A percentile compares a stretch with the other conserved stretches of the same genome.
These are phyloP conservation scores for Drosophila prosaltans DNA, from an alignment of 1,140 invertebrate species.

Conservation along the genomic window DNA sequence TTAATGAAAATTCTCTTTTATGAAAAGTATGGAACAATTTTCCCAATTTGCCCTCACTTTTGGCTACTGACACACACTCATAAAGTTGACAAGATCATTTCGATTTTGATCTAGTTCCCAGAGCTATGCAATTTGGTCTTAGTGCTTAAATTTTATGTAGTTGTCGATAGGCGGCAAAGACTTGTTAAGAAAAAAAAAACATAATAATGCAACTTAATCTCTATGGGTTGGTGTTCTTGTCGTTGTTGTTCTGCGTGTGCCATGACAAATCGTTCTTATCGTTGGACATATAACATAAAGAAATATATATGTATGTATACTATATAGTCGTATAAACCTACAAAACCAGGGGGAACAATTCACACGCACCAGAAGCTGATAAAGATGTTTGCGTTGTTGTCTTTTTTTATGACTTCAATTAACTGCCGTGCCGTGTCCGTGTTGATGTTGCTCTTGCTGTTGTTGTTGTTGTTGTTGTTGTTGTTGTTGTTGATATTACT, in stretches of 20 bases:
- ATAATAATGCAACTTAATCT: slow-evolving; percentile 65
- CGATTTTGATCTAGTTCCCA: slow-evolving; percentile 10
- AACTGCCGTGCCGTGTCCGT: slow-evolving; percentile 64
- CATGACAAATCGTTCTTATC: slow-evolving; percentile 79
- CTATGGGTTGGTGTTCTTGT: slow-evolving; percentile 29
- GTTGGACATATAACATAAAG: slow-evolving; percentile 44
- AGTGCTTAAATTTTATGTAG: slow-evolving; percentile 71
- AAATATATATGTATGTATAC: slow-evolving; percentile 6
- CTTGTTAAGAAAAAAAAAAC: slow-evolving; percentile 36
- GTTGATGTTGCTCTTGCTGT: not conserved
- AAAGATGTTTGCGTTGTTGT: slow-evolving; percentile 70
- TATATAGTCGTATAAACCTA: slow-evolving; percentile 21
- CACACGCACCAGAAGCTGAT: slow-evolving; percentile 69
- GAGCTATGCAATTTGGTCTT: slow-evolving; percentile 39
- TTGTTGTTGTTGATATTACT: slow-evolving; percentile 2
- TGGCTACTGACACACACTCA: not conserved
- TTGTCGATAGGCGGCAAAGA: slow-evolving; percentile 49
- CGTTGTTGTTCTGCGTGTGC: slow-evolving; percentile 26
- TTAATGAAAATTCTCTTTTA: too few relatives aligned
- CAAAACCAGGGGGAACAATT: slow-evolving; percentile 68
- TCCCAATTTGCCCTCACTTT: not conserved
- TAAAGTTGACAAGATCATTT: not conserved
- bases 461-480: not conserved
- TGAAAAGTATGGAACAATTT: too few relatives aligned
- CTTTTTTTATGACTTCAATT: slow-evolving; percentile 80